Evolutionary conservation across 2,888 invertebrate genomes (phyloP), one percentile per base, ranked within the genome.

Genomic region (Drosophila tripunctata): DNA sequence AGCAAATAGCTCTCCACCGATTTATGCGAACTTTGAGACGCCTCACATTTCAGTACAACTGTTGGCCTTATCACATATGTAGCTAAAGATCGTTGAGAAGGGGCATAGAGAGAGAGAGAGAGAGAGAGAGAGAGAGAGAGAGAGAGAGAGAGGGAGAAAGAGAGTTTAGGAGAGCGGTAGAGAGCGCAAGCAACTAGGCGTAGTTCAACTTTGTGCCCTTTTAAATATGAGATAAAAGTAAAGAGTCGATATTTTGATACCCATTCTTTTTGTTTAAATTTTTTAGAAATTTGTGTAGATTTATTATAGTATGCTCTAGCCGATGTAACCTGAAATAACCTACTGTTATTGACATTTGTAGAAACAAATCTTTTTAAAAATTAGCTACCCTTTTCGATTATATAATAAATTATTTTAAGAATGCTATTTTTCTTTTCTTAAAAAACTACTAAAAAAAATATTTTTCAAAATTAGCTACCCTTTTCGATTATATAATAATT

Each of bases 11-110:
- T 43, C 67, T 56, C 81, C 77, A 62, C 24, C 65, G 61, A 67
- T 65, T 77, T 74, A 67, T 74, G 81, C 81, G 67, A 69, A 85
- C 87, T 82, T 80, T 77, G 81, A 63, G 65, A 76, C 70, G 48
- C 61, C 38, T 73, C 64, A 52, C 69, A 61, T 51, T 61, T 52
- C 35, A 55, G 38, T 47, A 60, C 47, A 44, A 14, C 47, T 48
- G 22, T 40, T 30, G 8, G 57, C 41, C 77, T 74, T 75, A 75
- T 75, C 75, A 60, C 54, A 41, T 30, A 43, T 10, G 12, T n/a
- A 7, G 19, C 3, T 27, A 15, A 38, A 15, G 19, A n/a, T 8
- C 27, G 27, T 3, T 10, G 10, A 3, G 27, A 1, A 0, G 17
- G 22, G 14, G 27, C 1, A 6, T 8, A 10, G 24, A 2, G 3